Percentiles rank a stretch among this genome's conserved stretches.
Conservation (phyloP, 2,888 invertebrate species). For the Lordiphosa andalusiaca region DNA sequence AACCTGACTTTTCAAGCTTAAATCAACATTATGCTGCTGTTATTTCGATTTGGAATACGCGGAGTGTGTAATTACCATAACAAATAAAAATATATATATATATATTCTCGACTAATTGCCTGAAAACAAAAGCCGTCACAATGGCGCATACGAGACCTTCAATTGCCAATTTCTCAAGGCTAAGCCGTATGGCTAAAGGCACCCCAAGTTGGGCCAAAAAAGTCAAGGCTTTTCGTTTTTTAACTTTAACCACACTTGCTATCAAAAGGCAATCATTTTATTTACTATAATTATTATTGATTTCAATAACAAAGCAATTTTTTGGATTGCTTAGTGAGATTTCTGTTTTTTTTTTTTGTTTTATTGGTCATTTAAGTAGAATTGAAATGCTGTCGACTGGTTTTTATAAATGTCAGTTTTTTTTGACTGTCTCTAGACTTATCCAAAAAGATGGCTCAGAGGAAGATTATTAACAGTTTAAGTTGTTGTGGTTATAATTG, state of each 20-base stretch:
- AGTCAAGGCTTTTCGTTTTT: slow-evolving; percentile 38
- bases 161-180: slow-evolving; percentile 41
- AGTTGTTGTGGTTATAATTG: too few relatives aligned
- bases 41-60: slow-evolving; percentile 25
- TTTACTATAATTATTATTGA: slow-evolving; percentile 51
- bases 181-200: slow-evolving; percentile 19
- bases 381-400: slow-evolving; percentile 3
- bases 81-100: slow-evolving; percentile 47
- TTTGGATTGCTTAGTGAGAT: slow-evolving; percentile 3
- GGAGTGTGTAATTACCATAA: slow-evolving; percentile 59
- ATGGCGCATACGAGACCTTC: slow-evolving; percentile 41
- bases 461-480: too few relatives aligned
- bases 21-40: slow-evolving; percentile 42
- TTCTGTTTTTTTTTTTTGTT: not conserved
- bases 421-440: not conserved
- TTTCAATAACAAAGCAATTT: slow-evolving; percentile 25
- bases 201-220: slow-evolving; percentile 28
- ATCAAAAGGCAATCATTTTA: slow-evolving; percentile 15
- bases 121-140: slow-evolving; percentile 31
- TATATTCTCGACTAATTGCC: slow-evolving; percentile 49
- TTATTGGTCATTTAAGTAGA: slow-evolving; percentile 8
- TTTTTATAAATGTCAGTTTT: slow-evolving; percentile 10
- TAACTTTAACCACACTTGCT: slow-evolving; percentile 1
- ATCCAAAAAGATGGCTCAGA: too few relatives aligned
- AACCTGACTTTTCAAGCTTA: slow-evolving; percentile 43